Evolutionary conservation across 2,113 vertebrate species (phyloP).

Genomic region (Herpailurus yagouaroundi): DNA sequence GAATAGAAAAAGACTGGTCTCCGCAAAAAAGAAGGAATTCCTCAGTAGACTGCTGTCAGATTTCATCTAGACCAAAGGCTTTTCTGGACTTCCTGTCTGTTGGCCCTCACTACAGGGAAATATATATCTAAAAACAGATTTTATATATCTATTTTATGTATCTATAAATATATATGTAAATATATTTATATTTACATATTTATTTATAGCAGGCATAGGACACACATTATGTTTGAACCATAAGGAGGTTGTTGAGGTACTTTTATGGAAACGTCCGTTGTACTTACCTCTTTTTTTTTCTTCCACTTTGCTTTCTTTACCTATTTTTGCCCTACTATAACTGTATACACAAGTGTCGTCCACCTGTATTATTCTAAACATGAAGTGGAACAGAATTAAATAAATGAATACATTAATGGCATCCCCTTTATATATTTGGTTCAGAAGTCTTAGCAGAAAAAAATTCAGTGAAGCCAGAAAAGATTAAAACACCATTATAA

Average conservation of each 20-base stretch:
- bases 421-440: neutral
- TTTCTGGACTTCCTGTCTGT: neutral
- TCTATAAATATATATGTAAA: neutral
- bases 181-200: neutral
- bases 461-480: neutral
- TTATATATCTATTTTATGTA: neutral
- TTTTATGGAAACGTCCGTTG: neutral
- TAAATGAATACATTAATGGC: neutral
- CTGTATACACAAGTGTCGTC: neutral
- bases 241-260: no score
- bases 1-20: neutral
- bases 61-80: neutral
- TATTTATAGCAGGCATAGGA: neutral
- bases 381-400: neutral
- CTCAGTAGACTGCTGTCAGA: neutral
- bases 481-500: neutral
- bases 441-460: neutral
- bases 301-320: neutral
- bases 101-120: neutral
- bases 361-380: neutral
- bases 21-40: neutral
- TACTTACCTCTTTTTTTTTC: neutral
- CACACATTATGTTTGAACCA: neutral
- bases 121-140: neutral
- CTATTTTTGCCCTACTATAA: neutral